Evolutionary conservation across 2,797 vertebrate species (phyloP).

Genomic region (Chaunax sp.): DNA sequence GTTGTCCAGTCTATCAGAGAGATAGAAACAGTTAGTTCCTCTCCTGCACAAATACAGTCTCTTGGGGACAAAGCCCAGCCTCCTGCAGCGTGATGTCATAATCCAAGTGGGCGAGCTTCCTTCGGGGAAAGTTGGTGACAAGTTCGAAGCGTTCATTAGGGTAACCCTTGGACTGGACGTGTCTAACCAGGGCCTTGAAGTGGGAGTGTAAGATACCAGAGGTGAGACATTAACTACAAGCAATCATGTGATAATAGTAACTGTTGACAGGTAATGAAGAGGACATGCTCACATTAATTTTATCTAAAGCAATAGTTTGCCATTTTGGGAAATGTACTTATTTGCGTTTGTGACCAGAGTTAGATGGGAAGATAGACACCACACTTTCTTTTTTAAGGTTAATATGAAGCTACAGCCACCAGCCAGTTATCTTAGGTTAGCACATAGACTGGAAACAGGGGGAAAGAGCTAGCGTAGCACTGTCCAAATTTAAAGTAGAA

Average conservation of each 20-base stretch:
- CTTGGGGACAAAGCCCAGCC: conserved; percentile 98
- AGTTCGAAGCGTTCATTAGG: conserved; percentile 99
- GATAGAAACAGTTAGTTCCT: conserved; percentile 91
- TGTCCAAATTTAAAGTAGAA: not conserved
- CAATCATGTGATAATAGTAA: not conserved
- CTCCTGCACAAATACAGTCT: conserved; percentile 99
- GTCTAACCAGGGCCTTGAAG: conserved; percentile 93
- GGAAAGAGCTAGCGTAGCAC: not conserved
- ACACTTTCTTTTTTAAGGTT: not conserved
- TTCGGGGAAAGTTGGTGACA: conserved; percentile 98
- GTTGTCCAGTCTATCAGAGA: conserved; percentile 68
- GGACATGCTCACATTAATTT: not conserved
- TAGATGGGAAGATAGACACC: not conserved
- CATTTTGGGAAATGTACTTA: not conserved
- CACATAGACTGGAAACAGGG: not conserved
- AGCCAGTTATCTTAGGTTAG: not conserved
- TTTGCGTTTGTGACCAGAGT: not conserved
- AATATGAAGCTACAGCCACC: not conserved
- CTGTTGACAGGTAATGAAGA: not conserved
- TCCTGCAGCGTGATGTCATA: conserved; percentile 99
- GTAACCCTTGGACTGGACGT: conserved; percentile 97
- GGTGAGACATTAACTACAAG: not conserved
- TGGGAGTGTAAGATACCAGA: conserved; percentile 19
- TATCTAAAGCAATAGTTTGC: not conserved
- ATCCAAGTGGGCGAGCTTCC: conserved; percentile 98